Evolutionary conservation across 2,888 invertebrate genomes (phyloP).

Genomic region (Hermaeophaga mercurialis): DNA sequence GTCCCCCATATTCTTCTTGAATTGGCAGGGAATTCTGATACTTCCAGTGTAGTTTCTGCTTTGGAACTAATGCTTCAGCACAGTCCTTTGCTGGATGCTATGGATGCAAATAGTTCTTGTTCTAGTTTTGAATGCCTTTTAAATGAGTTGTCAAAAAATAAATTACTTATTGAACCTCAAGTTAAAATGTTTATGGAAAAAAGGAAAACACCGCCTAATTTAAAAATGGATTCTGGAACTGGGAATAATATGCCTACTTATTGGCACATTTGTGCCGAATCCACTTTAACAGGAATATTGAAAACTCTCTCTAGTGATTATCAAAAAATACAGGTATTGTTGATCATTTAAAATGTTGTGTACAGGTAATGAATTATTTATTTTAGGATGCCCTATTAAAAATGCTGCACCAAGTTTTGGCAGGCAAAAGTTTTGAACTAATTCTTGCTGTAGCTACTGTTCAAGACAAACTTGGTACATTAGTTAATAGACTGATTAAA

Average conservation of each 20-base stretch:
- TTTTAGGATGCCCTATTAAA: conserved; percentile 79
- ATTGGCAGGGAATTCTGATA: conserved; percentile 47
- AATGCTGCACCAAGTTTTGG: conserved; percentile 86
- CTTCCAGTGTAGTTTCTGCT: conserved; percentile 69
- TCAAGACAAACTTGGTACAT: conserved; percentile 85
- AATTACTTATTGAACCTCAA: conserved; percentile 79
- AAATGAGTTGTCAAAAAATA: conserved; percentile 79
- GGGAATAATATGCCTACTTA: conserved; percentile 67
- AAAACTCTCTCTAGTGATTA: conserved; percentile 90
- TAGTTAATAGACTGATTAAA: conserved; percentile 87
- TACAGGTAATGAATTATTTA: background rate
- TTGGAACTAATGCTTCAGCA: conserved; percentile 85
- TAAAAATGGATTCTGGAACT: conserved; percentile 65
- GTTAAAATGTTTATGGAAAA: conserved; percentile 70
- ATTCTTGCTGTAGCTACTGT: conserved; percentile 92
- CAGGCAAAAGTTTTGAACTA: conserved; percentile 89
- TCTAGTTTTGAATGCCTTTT: conserved; percentile 84
- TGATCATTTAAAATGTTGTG: background rate
- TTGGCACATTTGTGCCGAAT: conserved; percentile 85
- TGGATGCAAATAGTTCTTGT: conserved; percentile 88
- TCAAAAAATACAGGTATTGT: conserved; percentile 73
- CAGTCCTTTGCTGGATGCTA: conserved; percentile 82
- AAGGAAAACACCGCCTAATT: conserved; percentile 57
- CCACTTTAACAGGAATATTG: conserved; percentile 84
- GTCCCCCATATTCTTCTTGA: conserved; percentile 76